A percentile compares a stretch with the other conserved stretches of the same genome.
Evolutionary conservation across 2,113 vertebrate genomes (phyloP).

Genomic region (Seriola rivoliana): DNA sequence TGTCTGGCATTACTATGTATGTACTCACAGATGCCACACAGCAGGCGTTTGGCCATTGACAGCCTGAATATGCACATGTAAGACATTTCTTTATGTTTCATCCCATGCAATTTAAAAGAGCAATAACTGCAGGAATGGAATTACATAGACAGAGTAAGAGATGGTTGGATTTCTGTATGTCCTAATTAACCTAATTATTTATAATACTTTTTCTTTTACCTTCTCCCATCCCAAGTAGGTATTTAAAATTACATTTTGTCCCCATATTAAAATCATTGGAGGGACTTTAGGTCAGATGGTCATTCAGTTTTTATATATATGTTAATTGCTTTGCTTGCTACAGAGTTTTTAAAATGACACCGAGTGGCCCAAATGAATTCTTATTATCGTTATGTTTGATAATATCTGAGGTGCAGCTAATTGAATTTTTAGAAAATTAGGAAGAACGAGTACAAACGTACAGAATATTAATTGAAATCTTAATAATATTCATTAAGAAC

Average conservation of each 20-base stretch:
- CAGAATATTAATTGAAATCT: not conserved
- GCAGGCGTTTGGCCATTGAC: constrained; percentile 81
- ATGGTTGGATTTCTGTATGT: not conserved
- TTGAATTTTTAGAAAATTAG: constrained; percentile 33
- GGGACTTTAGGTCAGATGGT: not conserved
- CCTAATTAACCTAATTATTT: not conserved
- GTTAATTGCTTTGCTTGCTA: constrained; percentile 5
- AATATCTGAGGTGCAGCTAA: constrained; percentile 11
- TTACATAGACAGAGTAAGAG: not conserved
- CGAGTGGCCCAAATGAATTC: not conserved
- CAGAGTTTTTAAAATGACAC: not conserved
- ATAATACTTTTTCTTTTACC: not conserved
- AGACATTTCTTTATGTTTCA: constrained; percentile 28
- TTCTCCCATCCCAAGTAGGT: not conserved
- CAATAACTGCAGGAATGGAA: not conserved
- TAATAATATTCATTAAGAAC: constrained; percentile 11
- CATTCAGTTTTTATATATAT: not conserved
- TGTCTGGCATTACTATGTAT: constrained; percentile 85
- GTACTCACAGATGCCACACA: constrained; percentile 75
- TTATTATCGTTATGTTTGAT: constrained; percentile 1
- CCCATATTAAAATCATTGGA: not conserved
- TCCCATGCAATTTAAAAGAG: not conserved
- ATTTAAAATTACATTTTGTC: not conserved
- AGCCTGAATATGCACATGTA: constrained; percentile 87
- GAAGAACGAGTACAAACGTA: not conserved